Evolutionary conservation across 2,113 vertebrate species (phyloP), one percentile per base, ranked within the genome.

Genomic region (Strigops habroptila): DNA sequence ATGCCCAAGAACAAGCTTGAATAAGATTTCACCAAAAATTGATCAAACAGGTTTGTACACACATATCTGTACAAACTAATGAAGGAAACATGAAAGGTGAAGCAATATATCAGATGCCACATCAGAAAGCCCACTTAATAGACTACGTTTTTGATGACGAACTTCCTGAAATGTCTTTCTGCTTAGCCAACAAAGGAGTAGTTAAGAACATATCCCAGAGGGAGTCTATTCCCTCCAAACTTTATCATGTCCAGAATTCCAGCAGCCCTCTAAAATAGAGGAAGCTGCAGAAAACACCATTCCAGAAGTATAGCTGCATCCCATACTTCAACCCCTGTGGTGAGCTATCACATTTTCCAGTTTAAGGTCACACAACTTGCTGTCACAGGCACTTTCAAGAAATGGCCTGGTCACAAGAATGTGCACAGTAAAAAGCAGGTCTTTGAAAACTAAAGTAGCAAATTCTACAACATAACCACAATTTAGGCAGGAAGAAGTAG

Each of bases 401-500:
- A 75, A 19, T 5, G 11, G 55, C 41, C 74, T 55, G 52, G 37
- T 52, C 63, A 76, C 51, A 76, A 57, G 67, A 65, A 67, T 0
- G 0, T 5, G 22, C 13, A 30, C 19, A 46, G 39, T 7, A 30
- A 83, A 80, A 71, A 62, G 37, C 11, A 59, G 25, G 31, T 35
- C 22, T 93, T 60, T 53, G 55, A n/a, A 88, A 81, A 64, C 30
- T 53, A 37, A 69, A 84, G 49, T 24, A 82, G 57, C 59, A 76
- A 73, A 57, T 53, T 89, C 69, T 94, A 73, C 37, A 73, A 4
- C 35, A 2, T 3, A 82, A 18, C 68, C 74, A 49, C 76, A 82
- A 18, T 22, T 74, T 39, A 69, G 71, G 86, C 77, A 92, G 95
- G 92, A 96, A 94, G 78, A 86, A 87, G 73, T 69, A 94, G 69